Conservation (phyloP, 2,113 vertebrate species). For the Girardinichthys multiradiatus region DNA sequence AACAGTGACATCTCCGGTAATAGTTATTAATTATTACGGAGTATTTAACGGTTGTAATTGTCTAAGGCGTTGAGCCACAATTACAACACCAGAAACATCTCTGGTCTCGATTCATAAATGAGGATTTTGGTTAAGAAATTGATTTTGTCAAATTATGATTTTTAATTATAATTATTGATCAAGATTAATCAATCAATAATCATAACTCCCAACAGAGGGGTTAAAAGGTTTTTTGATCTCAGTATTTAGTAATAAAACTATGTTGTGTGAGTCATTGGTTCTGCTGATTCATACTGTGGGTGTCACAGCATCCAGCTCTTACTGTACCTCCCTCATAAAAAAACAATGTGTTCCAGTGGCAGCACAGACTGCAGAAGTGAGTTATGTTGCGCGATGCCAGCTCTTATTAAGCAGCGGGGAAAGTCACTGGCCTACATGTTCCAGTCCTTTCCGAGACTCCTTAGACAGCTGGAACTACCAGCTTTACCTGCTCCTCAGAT, state of each 20-base stretch:
- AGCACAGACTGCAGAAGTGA: background rate
- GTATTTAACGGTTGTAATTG: too few species aligned
- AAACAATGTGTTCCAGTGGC: background rate
- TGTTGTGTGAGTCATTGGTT: background rate
- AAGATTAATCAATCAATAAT: too few species aligned
- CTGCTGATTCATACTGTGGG: background rate
- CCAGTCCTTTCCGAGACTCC: background rate
- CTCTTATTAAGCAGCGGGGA: background rate
- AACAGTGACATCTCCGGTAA: too few species aligned
- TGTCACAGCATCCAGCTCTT: background rate
- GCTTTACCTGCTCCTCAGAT: background rate
- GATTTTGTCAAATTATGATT: too few species aligned
- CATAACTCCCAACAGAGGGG: too few species aligned
- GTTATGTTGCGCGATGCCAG: background rate
- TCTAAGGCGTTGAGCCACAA: too few species aligned
- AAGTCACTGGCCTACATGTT: constrained; percentile 4
- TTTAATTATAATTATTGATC: too few species aligned
- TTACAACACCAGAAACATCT: too few species aligned
- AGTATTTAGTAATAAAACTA: background rate
- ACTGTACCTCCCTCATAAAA: background rate
- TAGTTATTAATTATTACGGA: too few species aligned
- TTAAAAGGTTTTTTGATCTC: background rate
- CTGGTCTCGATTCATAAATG: too few species aligned
- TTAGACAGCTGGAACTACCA: background rate
- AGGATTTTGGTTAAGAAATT: too few species aligned